Evolutionary conservation across 1,140 invertebrate genomes (phyloP).

Genomic region (Gryon sp.): DNA sequence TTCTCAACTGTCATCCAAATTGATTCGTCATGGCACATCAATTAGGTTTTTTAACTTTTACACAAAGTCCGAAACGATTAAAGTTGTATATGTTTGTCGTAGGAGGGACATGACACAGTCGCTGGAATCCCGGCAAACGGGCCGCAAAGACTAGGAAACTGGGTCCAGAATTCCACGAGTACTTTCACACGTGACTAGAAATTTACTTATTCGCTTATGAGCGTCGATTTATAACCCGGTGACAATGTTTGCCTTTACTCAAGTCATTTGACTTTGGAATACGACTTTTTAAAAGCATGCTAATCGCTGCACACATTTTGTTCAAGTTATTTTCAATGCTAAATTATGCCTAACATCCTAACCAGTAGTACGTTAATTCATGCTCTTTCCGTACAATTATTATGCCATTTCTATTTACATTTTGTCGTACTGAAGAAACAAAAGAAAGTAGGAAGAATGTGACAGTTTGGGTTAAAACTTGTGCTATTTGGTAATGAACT

Average conservation of each 20-base stretch:
- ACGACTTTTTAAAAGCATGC: constrained; percentile 19
- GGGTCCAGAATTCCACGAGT: constrained; percentile 33
- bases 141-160: constrained; percentile 34
- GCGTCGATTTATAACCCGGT: constrained; percentile 36
- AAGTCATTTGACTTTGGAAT: constrained; percentile 12
- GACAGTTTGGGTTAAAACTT: too few species aligned
- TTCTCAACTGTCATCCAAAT: too few species aligned
- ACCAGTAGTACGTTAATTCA: constrained; percentile 1
- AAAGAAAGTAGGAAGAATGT: too few species aligned
- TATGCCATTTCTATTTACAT: neutral
- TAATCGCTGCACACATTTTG: constrained; percentile 30
- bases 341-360: constrained; percentile 18
- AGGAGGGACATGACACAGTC: neutral
- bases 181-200: constrained; percentile 59
- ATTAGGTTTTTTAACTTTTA: too few species aligned
- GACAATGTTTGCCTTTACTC: constrained; percentile 32
- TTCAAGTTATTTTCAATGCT: constrained; percentile 26
- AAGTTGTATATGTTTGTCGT: constrained; percentile 8
- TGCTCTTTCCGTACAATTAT: constrained; percentile 4
- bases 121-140: constrained; percentile 20
- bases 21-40: too few species aligned
- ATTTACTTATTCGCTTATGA: constrained; percentile 47
- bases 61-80: too few species aligned
- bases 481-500: too few species aligned
- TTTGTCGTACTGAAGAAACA: too few species aligned